Evolutionary conservation across 2,113 vertebrate species (phyloP).

Genomic region (Pardalotus punctatus): DNA sequence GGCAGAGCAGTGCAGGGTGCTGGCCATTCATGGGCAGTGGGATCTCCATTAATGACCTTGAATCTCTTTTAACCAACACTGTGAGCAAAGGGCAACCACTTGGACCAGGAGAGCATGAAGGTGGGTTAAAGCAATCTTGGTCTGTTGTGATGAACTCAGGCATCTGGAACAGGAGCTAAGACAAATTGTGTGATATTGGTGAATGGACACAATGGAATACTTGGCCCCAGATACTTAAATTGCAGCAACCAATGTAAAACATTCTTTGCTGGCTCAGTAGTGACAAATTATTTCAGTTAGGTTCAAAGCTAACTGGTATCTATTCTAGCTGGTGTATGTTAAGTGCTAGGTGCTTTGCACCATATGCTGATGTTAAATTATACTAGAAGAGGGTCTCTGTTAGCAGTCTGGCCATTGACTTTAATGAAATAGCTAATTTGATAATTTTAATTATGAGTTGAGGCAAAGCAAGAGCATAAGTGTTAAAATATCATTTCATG

Average conservation of each 20-base stretch:
- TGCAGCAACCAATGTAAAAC: neutral
- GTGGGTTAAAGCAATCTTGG: neutral
- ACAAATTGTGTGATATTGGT: neutral
- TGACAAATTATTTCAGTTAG: neutral
- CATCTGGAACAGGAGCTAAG: neutral
- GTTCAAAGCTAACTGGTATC: neutral
- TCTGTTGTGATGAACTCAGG: neutral
- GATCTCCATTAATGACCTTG: neutral
- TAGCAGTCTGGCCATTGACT: constrained; percentile 2
- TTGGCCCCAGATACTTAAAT: neutral
- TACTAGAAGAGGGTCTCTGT: neutral
- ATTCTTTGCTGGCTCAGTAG: neutral
- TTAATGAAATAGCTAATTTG: constrained; percentile 40
- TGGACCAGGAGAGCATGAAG: neutral
- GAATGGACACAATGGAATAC: neutral
- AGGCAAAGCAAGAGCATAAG: constrained; percentile 26
- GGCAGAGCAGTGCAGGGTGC: neutral
- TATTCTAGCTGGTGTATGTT: neutral
- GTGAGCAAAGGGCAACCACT: neutral
- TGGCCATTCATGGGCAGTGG: neutral
- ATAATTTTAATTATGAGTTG: constrained; percentile 40
- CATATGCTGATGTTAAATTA: constrained; percentile 4
- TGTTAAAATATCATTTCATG: constrained; percentile 55
- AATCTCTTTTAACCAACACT: neutral
- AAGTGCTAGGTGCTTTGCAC: neutral